Evolutionary conservation across 2,888 invertebrate genomes (phyloP), one percentile per base, ranked within the genome.

Genomic region (Parthenolecanium corni): DNA sequence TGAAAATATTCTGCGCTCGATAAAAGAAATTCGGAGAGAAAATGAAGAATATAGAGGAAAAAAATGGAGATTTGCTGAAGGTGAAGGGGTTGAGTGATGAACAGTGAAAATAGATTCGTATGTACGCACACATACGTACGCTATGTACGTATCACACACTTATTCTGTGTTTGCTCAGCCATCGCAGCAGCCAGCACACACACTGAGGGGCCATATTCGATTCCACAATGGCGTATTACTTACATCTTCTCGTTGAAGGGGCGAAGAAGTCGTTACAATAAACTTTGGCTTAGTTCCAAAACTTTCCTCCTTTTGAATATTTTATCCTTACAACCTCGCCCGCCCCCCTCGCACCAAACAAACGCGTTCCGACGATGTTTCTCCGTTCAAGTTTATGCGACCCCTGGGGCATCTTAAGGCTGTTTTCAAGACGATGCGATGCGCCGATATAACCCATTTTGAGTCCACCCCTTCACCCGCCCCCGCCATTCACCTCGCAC

Each of bases 401-500:
- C 58, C 47, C 58, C 58, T 47, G 58, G 58, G 58, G 58, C 51
- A 58, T 58, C 58, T 58, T 58, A 58, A 58, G 58, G 58, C 58
- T 58, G 58, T 58, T 58, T 58, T 58, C 49, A 58, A 58, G 58
- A 58, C 58, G 58, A 58, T 51, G 58, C 58, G 21, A 58, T 31
- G 31, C 31, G 31, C 31, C 31, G 31, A 31, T 49, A 47, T 58
- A 58, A 51, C 58, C 58, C 58, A 23, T 49, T 49, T 21, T 23
- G 21, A 21, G 14, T 21, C 44, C 44, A 24, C 21, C 11, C 42
- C 54, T 14, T 36, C 40, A 12, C 54, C 20, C 42, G 23, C 9
- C 53, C 18, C 40, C 53, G 53, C 40, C 31, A 31, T 31, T 31
- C 9, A 31, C 9, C n/a, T 31, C 31, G 31, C 31, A 9, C 31